Percentiles rank a stretch among this genome's conserved stretches.
Evolutionary conservation across 1,140 invertebrate genomes (phyloP).

Genomic region (Bombus pascuorum): DNA sequence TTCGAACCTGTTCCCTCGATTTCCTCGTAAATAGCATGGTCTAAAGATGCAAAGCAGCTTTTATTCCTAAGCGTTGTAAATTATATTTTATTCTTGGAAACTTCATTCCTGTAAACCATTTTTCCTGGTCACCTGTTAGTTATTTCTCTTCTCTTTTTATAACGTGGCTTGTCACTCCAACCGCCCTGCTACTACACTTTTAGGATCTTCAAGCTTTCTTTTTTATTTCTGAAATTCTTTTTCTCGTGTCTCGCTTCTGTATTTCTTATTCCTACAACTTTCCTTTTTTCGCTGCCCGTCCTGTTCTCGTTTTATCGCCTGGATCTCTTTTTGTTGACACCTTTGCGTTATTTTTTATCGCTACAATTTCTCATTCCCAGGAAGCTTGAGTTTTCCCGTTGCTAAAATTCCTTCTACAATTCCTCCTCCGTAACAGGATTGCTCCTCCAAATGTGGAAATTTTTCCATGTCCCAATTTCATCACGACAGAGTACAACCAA

Average conservation of each 20-base stretch:
- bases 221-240: neutral
- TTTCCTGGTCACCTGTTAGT: neutral
- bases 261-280: neutral
- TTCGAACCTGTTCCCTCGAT: too few species aligned
- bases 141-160: neutral
- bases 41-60: too few species aligned
- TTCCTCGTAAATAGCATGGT: too few species aligned
- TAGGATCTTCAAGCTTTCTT: neutral
- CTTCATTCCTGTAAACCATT: neutral
- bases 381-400: neutral
- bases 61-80: neutral
- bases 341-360: neutral
- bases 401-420: neutral
- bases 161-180: neutral
- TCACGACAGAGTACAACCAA: neutral
- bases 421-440: neutral
- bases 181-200: neutral
- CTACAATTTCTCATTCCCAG: neutral
- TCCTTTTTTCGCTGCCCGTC: neutral
- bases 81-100: neutral
- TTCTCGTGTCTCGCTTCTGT: neutral
- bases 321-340: neutral
- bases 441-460: neutral
- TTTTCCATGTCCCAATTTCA: slow-evolving; percentile 8
- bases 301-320: neutral